Evolutionary conservation across 1,140 invertebrate genomes (phyloP).

Genomic region (Chlorops oryzae): DNA sequence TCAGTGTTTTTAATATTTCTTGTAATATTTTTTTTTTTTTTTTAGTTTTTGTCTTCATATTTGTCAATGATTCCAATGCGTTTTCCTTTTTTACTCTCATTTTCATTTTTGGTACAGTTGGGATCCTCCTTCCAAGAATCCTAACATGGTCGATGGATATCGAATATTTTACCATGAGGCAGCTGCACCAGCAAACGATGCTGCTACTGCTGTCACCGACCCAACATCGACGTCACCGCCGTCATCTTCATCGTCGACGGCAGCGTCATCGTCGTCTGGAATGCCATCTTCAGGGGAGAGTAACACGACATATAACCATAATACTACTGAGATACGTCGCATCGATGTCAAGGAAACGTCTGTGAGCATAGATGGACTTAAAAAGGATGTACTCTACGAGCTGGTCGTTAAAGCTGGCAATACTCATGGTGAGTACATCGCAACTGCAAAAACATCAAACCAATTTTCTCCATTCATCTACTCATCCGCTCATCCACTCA

Average conservation of each 20-base stretch:
- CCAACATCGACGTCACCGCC: conserved; percentile 14
- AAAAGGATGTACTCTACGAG: conserved; percentile 68
- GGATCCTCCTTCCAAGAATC: conserved; percentile 74
- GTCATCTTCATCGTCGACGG: conserved; percentile 23
- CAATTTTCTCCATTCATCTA: background rate
- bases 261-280: background rate
- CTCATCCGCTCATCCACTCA: background rate
- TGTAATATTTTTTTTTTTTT: no score
- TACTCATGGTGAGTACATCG: conserved; percentile 52
- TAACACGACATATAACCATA: conserved; percentile 16
- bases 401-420: conserved; percentile 76
- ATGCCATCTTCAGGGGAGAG: conserved; percentile 38
- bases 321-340: conserved; percentile 52
- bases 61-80: no score
- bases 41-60: no score
- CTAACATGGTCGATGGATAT: conserved; percentile 74
- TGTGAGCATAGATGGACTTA: conserved; percentile 61
- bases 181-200: conserved; percentile 19
- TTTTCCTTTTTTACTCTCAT: no score
- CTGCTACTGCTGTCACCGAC: background rate
- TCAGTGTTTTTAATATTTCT: no score
- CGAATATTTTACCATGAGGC: conserved; percentile 60
- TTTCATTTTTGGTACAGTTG: conserved; percentile 52
- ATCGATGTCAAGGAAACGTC: conserved; percentile 66
- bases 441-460: no score